These are phyloP conservation scores for Hylaeus anthracinus DNA, from an alignment of 1,140 invertebrate species.

Conservation along the genomic window DNA sequence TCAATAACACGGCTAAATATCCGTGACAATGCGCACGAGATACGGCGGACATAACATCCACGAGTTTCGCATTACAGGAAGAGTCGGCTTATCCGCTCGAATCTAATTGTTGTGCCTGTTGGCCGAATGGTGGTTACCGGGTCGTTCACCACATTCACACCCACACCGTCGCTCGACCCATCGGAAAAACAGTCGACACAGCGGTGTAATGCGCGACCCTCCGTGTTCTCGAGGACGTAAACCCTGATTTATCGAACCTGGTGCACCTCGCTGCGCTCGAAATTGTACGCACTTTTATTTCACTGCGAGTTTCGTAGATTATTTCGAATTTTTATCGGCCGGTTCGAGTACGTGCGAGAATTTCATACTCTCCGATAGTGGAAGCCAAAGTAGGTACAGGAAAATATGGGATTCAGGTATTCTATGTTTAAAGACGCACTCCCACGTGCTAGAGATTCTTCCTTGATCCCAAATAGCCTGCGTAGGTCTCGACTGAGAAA, in stretches of 20 bases:
- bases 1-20: slow-evolving; percentile 48
- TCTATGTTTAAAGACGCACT: too few species aligned
- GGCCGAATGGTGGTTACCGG: slow-evolving; percentile 64
- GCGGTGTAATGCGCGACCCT: slow-evolving; percentile 11
- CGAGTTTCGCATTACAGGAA: slow-evolving; percentile 73
- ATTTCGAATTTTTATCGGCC: too few species aligned
- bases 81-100: slow-evolving; percentile 63
- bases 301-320: too few species aligned
- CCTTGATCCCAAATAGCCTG: too few species aligned
- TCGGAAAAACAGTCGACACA: slow-evolving; percentile 19
- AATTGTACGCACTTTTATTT: slow-evolving; percentile 1
- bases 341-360: too few species aligned
- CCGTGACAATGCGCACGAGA: slow-evolving; percentile 52
- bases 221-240: neutral
- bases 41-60: slow-evolving; percentile 54
- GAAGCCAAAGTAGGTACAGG: too few species aligned
- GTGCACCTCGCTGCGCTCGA: slow-evolving; percentile 15
- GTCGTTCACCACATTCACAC: slow-evolving; percentile 62
- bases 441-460: too few species aligned
- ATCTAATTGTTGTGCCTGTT: slow-evolving; percentile 73
- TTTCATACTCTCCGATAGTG: too few species aligned
- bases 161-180: slow-evolving; percentile 3
- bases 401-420: too few species aligned
- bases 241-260: slow-evolving; percentile 36
- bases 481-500: too few species aligned